A percentile compares a stretch with the other conserved stretches of the same genome.
phyloP scores from a whole-genome alignment of 2,113 vertebrate species.

The Prunella himalayana region DNA sequence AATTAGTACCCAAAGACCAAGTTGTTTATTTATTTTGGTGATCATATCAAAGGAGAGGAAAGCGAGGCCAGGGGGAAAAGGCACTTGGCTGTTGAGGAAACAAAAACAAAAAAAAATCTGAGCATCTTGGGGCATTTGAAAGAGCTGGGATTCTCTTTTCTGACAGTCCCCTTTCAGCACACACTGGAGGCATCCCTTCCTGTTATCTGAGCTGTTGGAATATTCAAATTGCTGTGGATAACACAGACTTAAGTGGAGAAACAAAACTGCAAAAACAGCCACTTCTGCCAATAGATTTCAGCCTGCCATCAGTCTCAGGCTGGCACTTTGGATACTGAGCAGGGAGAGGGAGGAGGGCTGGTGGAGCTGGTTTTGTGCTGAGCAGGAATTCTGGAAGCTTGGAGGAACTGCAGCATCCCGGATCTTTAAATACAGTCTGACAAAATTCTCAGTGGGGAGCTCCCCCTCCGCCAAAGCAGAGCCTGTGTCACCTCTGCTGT shows the following conservation, averaged over 20 bases:
- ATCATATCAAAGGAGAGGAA: not conserved
- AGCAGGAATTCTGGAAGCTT: conserved; percentile 15
- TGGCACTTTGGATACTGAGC: not conserved
- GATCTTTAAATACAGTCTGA: not conserved
- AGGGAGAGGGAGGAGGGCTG: not conserved
- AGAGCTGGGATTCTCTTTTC: not conserved
- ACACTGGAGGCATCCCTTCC: not conserved
- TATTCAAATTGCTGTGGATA: not conserved
- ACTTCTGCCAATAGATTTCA: not conserved
- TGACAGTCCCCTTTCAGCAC: not conserved
- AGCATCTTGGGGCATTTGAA: not conserved
- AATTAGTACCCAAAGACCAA: not conserved
- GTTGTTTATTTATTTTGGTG: not conserved
- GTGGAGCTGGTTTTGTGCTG: not conserved
- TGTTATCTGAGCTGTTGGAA: not conserved
- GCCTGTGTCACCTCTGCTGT: not conserved
- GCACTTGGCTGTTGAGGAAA: not conserved
- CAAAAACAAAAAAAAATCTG: not conserved
- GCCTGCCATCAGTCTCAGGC: not conserved
- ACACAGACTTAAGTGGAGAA: not conserved
- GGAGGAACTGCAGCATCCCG: not conserved
- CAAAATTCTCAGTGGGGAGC: conserved; percentile 6
- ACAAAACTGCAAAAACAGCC: not conserved
- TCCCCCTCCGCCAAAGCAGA: not conserved
- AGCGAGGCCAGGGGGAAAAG: fast-evolving